These are phyloP conservation scores for Monopis laevigella DNA, from an alignment of 2,888 invertebrate genomes.

Conservation along the genomic window DNA sequence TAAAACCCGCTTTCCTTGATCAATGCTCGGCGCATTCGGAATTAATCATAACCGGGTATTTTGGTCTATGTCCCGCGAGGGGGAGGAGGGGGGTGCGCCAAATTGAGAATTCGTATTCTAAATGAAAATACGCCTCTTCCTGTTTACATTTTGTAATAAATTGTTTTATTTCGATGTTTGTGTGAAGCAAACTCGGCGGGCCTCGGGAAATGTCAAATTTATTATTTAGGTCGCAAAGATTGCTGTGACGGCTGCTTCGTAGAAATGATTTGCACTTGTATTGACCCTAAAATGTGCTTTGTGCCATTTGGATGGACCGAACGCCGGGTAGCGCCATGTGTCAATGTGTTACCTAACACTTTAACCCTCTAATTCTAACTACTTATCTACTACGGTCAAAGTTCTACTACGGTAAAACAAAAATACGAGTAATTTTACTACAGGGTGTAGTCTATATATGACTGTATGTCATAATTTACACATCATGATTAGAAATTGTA, in stretches of 20 bases:
- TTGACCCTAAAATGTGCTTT: constrained; percentile 2
- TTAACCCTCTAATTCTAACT: too few species aligned
- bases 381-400: too few species aligned
- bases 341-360: too few species aligned
- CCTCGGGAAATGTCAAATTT: constrained; percentile 28
- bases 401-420: too few species aligned
- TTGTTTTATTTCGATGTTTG: constrained; percentile 60
- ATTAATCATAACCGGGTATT: constrained; percentile 68
- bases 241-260: constrained; percentile 1
- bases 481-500: too few species aligned
- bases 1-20: constrained; percentile 64
- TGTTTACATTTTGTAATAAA: constrained; percentile 68
- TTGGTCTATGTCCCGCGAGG: constrained; percentile 53
- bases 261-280: background rate
- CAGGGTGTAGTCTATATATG: too few species aligned
- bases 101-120: constrained; percentile 62
- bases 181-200: constrained; percentile 27
- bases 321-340: too few species aligned
- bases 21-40: constrained; percentile 66
- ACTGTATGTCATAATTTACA: too few species aligned
- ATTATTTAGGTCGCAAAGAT: constrained; percentile 32
- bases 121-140: constrained; percentile 66
- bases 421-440: too few species aligned
- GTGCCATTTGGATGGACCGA: too few species aligned
- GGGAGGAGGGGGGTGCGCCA: constrained; percentile 22